Evolutionary conservation across 2,113 vertebrate genomes (phyloP).

Genomic region (Dolichallabes microphthalmus): DNA sequence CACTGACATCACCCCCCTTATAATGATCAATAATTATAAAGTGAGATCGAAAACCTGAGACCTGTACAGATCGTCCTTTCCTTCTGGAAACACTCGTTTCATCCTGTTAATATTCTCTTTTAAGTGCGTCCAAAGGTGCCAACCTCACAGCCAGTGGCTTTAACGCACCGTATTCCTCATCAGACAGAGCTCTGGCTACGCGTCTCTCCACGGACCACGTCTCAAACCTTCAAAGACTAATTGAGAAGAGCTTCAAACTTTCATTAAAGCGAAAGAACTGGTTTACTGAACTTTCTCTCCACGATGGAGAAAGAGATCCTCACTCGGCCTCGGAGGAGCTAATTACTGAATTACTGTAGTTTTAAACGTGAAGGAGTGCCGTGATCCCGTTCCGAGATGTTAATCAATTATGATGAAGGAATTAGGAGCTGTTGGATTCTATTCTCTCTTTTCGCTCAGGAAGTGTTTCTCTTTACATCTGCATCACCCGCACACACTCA

Average conservation of each 20-base stretch:
- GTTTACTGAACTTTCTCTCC: conserved; percentile 54
- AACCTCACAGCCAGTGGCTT: conserved; percentile 54
- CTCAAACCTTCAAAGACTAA: conserved; percentile 73
- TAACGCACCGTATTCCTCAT: conserved; percentile 14
- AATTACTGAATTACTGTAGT: conserved; percentile 69
- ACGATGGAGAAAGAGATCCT: conserved; percentile 57
- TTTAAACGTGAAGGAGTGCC: conserved; percentile 64
- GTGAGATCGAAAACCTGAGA: background rate
- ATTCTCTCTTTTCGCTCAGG: conserved; percentile 47
- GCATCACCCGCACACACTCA: background rate
- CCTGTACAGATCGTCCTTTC: background rate
- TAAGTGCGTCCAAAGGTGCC: conserved; percentile 53
- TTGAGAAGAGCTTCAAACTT: conserved; percentile 67
- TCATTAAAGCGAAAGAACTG: conserved; percentile 54
- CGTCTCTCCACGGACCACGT: conserved; percentile 60
- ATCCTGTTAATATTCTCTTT: conserved; percentile 62
- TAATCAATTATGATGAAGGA: conserved; percentile 73
- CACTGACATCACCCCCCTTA: no score
- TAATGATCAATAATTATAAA: background rate
- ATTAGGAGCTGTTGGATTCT: conserved; percentile 56
- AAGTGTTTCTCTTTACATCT: conserved; percentile 26
- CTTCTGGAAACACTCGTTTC: background rate
- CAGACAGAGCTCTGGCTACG: conserved; percentile 45
- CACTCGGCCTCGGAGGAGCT: conserved; percentile 71
- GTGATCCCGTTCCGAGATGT: conserved; percentile 57